Evolutionary conservation across 2,113 vertebrate species (phyloP).

Genomic region (Catharus fuscescens): DNA sequence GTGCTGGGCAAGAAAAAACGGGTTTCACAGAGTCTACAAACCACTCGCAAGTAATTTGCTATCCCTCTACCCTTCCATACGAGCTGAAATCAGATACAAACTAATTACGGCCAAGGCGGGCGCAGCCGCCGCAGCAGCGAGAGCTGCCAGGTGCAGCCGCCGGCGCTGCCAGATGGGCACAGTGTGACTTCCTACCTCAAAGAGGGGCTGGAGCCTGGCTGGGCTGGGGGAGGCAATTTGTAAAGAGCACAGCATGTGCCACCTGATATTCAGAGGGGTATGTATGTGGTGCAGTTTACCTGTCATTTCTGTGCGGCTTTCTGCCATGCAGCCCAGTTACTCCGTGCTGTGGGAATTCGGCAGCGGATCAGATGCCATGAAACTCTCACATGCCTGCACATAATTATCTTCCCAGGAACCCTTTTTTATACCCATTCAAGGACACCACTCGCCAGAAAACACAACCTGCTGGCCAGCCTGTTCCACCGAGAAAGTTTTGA

Average conservation of each 20-base stretch:
- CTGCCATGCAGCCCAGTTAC: fast-evolving
- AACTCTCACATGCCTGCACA: neutral
- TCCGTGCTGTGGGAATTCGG: neutral
- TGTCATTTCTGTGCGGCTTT: neutral
- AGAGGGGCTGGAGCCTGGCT: neutral
- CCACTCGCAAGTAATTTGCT: conserved; percentile 21
- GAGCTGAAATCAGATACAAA: conserved; percentile 41
- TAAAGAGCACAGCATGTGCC: conserved; percentile 5
- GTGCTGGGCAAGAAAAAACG: neutral
- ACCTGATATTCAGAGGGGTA: neutral
- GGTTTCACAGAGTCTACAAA: neutral
- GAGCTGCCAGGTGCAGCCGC: conserved; percentile 10
- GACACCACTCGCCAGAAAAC: neutral
- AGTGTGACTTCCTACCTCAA: neutral
- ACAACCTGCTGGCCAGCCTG: neutral
- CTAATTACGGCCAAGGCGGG: neutral
- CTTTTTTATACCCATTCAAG: neutral
- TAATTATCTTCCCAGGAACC: neutral
- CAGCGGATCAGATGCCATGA: fast-evolving
- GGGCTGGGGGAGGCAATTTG: neutral
- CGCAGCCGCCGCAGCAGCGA: neutral
- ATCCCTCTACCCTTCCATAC: neutral
- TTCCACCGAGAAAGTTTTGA: neutral
- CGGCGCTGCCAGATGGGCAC: conserved; percentile 38
- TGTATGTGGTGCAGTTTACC: neutral